phyloP scores from a whole-genome alignment of 2,113 vertebrate species.

The Proteles cristata region DNA sequence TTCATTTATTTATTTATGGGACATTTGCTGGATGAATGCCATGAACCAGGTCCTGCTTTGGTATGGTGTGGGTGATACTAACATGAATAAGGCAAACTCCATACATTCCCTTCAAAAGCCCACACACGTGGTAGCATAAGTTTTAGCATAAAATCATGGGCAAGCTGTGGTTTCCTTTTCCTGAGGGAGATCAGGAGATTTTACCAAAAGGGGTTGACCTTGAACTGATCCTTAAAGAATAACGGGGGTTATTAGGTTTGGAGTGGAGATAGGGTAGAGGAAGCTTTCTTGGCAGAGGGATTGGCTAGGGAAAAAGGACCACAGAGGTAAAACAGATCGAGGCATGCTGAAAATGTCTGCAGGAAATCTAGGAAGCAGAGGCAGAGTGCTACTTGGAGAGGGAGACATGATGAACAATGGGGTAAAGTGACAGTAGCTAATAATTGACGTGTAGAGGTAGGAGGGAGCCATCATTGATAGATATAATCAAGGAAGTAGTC shows the following conservation, averaged over 20 bases:
- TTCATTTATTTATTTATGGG: not conserved
- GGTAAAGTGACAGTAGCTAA: not conserved
- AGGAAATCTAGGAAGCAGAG: not conserved
- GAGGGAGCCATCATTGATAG: not conserved
- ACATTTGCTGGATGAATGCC: not conserved
- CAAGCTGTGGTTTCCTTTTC: not conserved
- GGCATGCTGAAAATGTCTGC: not conserved
- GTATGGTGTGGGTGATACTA: not conserved
- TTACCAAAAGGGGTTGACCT: not conserved
- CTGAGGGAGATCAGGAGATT: not conserved
- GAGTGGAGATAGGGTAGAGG: not conserved
- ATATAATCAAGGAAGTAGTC: not conserved
- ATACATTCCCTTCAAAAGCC: not conserved
- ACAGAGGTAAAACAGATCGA: not conserved
- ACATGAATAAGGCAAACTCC: not conserved
- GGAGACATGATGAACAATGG: not conserved
- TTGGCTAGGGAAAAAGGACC: not conserved
- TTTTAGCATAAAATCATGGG: not conserved
- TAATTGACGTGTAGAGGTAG: not conserved
- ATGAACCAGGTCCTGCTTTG: not conserved
- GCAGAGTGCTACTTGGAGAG: not conserved
- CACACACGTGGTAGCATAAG: not conserved
- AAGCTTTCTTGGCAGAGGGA: not conserved
- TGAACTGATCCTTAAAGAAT: not conserved
- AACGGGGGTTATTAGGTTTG: not conserved